Evolutionary conservation across 2,888 invertebrate species (phyloP).

Genomic region (Rhamnusium bicolor): DNA sequence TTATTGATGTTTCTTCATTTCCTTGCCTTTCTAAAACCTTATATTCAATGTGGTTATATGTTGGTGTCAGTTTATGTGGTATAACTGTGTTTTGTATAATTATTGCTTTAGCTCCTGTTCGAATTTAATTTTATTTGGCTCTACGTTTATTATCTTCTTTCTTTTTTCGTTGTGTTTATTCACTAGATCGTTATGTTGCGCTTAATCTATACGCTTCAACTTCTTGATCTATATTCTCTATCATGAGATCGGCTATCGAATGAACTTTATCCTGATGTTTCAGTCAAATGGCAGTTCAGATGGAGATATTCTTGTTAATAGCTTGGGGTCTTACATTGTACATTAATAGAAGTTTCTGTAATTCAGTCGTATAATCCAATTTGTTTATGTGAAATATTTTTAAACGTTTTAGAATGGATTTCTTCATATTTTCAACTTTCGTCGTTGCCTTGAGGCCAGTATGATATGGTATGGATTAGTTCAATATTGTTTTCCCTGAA

Average conservation of each 20-base stretch:
- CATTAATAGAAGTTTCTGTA: slow-evolving; percentile 41
- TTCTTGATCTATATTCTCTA: slow-evolving; percentile 30
- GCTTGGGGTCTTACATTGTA: slow-evolving; percentile 53
- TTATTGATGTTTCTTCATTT: not conserved
- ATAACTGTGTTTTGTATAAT: not conserved
- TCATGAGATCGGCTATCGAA: slow-evolving; percentile 29
- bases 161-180: slow-evolving; percentile 43
- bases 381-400: too few relatives aligned
- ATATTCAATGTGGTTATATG: not conserved
- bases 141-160: not conserved
- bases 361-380: slow-evolving; percentile 39
- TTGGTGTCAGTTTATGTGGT: not conserved
- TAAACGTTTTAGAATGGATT: slow-evolving; percentile 25
- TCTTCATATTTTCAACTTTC: slow-evolving; percentile 54
- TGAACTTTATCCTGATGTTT: slow-evolving; percentile 51
- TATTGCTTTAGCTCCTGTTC: slow-evolving; percentile 1
- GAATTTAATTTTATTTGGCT: not conserved
- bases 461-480: slow-evolving; percentile 39
- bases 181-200: slow-evolving; percentile 39
- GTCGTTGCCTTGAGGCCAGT: slow-evolving; percentile 45
- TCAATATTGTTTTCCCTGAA: slow-evolving; percentile 38
- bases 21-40: slow-evolving; percentile 7
- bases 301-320: slow-evolving; percentile 53
- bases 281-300: slow-evolving; percentile 49
- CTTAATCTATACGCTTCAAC: too few relatives aligned